These are phyloP conservation scores for Capreolus pygargus DNA, from an alignment of 2,113 vertebrate species.

Conservation along the genomic window DNA sequence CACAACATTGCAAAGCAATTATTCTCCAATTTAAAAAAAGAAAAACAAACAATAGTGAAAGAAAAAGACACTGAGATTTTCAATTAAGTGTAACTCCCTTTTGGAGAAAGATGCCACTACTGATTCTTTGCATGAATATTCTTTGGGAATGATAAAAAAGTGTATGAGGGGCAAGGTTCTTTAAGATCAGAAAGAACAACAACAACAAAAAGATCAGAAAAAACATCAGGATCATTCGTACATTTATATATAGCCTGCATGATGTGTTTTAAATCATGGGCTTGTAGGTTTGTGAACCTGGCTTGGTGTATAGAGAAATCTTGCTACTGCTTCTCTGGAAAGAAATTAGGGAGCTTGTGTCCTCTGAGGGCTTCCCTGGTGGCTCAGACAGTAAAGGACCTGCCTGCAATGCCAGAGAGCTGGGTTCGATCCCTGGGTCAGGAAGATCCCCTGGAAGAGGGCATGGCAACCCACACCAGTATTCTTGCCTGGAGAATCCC, in stretches of 20 bases:
- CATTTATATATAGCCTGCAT: neutral
- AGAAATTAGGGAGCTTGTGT: neutral
- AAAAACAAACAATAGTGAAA: neutral
- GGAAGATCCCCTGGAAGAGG: neutral
- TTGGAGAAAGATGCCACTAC: neutral
- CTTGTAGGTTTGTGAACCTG: neutral
- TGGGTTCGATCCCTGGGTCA: rapidly evolving
- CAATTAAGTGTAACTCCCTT: conserved; percentile 29
- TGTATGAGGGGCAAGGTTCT: neutral
- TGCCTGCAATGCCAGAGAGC: neutral
- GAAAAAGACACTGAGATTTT: conserved; percentile 26
- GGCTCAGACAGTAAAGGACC: neutral
- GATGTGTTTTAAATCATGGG: neutral
- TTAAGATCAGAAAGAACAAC: conserved; percentile 15
- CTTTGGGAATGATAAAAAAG: neutral
- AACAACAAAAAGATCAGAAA: neutral
- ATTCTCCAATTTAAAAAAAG: neutral
- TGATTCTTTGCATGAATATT: neutral
- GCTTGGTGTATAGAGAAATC: neutral
- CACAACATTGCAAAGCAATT: neutral
- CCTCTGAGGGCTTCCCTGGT: neutral
- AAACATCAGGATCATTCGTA: neutral
- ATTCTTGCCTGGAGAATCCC: neutral
- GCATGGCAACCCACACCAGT: neutral
- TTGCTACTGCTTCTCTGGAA: neutral